phyloP scores from a whole-genome alignment of 2,113 vertebrate genomes.

The Pluvialis apricaria region DNA sequence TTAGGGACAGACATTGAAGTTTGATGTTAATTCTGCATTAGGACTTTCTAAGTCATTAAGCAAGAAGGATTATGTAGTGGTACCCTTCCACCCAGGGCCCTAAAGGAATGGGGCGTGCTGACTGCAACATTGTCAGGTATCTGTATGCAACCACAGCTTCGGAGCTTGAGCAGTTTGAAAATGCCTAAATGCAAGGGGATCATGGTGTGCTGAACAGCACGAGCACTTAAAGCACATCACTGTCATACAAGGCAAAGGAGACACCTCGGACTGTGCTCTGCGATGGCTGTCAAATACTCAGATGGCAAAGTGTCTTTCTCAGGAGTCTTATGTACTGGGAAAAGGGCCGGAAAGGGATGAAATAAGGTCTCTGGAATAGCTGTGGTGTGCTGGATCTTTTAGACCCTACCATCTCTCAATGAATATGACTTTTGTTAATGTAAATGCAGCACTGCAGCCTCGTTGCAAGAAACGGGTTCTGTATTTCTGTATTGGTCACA shows the following conservation, averaged over 20 bases:
- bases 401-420: neutral
- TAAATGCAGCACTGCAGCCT: rapidly evolving
- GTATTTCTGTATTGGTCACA: neutral
- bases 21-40: neutral
- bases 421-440: neutral
- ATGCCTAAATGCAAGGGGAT: neutral
- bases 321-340: neutral
- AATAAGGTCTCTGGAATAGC: neutral
- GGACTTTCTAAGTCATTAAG: neutral
- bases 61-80: neutral
- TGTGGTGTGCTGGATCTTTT: neutral
- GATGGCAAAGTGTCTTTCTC: neutral
- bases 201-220: neutral
- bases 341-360: neutral
- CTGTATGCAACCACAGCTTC: no score
- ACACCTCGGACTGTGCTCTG: rapidly evolving
- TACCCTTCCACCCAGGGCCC: neutral
- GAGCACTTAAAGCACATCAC: neutral
- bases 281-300: neutral
- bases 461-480: neutral
- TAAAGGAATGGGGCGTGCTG: neutral
- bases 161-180: neutral
- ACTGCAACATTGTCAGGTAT: neutral
- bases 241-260: neutral
- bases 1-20: neutral